Percentiles rank a stretch among this genome's conserved stretches.
phyloP scores from a whole-genome alignment of 1,140 invertebrate genomes.

The Trichonephila inaurata region DNA sequence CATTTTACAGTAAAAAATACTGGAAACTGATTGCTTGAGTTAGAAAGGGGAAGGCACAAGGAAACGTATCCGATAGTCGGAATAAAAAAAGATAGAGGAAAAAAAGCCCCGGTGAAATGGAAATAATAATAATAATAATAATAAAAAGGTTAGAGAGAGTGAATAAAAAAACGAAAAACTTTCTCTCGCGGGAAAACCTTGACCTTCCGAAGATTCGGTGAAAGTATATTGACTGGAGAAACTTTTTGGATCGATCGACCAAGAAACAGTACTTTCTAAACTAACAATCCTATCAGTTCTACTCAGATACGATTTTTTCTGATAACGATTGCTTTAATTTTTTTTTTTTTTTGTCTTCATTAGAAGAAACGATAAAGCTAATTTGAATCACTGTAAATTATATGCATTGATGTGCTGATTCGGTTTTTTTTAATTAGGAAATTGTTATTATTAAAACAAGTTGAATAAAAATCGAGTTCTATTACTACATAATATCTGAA shows the following conservation, averaged over 20 bases:
- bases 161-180: not conserved
- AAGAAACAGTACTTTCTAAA: slow-evolving; percentile 29
- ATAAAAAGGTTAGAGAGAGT: no score
- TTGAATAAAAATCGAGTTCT: no score
- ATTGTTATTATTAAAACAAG: not conserved
- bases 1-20: not conserved
- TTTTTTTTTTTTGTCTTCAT: not conserved
- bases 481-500: no score
- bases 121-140: not conserved
- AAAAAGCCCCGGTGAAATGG: not conserved
- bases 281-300: slow-evolving; percentile 14
- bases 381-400: not conserved
- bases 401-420: not conserved
- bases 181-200: not conserved
- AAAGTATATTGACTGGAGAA: slow-evolving; percentile 48
- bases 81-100: not conserved
- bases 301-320: not conserved
- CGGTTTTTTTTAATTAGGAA: not conserved
- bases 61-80: not conserved
- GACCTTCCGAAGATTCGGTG: slow-evolving; percentile 27
- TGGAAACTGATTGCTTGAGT: not conserved
- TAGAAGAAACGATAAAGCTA: not conserved
- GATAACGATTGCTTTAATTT: not conserved
- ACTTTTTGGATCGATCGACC: slow-evolving; percentile 39
- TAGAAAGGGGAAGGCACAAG: not conserved